phyloP scores from a whole-genome alignment of 2,888 invertebrate species.

The Chrysina gloriosa region DNA sequence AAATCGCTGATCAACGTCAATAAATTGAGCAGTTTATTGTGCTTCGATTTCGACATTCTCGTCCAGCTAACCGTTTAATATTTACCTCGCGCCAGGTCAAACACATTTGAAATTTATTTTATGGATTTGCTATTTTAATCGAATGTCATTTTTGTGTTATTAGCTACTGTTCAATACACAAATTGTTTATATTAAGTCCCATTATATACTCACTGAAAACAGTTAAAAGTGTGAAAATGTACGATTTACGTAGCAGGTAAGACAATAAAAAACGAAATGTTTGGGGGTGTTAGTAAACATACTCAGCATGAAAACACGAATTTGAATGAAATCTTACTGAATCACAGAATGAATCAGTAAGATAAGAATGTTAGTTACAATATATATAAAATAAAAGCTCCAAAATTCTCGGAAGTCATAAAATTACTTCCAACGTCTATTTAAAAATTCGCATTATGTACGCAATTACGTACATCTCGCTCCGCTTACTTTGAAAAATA shows the following conservation, averaged over 20 bases:
- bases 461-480: too few species aligned
- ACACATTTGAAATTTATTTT: constrained; percentile 7
- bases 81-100: constrained; percentile 15
- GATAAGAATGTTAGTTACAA: neutral
- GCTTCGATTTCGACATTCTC: constrained; percentile 10
- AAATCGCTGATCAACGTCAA: constrained; percentile 26
- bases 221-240: constrained; percentile 5
- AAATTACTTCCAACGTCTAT: too few species aligned
- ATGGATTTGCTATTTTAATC: constrained; percentile 16
- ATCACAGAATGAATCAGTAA: neutral
- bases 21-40: constrained; percentile 20
- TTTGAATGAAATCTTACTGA: neutral
- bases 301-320: neutral
- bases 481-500: too few species aligned
- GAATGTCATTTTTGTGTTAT: constrained; percentile 19
- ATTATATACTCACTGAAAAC: neutral
- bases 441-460: too few species aligned
- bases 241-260: neutral
- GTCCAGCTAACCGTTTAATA: neutral
- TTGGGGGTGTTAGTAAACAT: neutral
- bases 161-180: constrained; percentile 8
- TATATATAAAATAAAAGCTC: too few species aligned
- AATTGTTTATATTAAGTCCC: constrained; percentile 14
- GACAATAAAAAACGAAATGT: neutral
- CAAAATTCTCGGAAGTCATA: neutral